Evolutionary conservation across 1,140 invertebrate species (phyloP).

Genomic region (Cardiocondyla obscurior): DNA sequence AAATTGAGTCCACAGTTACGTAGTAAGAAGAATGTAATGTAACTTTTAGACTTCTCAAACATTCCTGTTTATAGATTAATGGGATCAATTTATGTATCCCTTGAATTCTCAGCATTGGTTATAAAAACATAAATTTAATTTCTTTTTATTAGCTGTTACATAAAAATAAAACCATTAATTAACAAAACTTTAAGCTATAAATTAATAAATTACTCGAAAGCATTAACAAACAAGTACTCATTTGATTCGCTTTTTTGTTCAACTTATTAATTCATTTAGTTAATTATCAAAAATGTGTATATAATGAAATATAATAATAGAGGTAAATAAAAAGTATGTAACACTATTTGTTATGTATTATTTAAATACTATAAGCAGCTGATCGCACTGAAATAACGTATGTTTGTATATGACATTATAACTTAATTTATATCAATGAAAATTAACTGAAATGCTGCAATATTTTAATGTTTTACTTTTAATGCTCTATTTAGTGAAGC

Average conservation of each 20-base stretch:
- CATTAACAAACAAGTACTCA: not conserved
- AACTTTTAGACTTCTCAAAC: slow-evolving; percentile 63
- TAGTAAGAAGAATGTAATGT: slow-evolving; percentile 77
- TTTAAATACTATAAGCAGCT: slow-evolving; percentile 29
- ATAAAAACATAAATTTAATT: slow-evolving; percentile 47
- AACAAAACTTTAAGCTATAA: slow-evolving; percentile 32
- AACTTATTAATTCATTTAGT: not conserved
- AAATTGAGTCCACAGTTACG: slow-evolving; percentile 69
- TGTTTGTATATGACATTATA: not conserved
- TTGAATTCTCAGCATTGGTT: slow-evolving; percentile 39
- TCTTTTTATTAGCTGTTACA: slow-evolving; percentile 19
- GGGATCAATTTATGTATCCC: slow-evolving; percentile 14
- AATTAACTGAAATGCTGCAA: not conserved
- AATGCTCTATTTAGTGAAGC: not conserved
- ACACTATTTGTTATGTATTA: not conserved
- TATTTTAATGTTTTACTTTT: slow-evolving; percentile 3
- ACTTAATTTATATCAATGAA: slow-evolving; percentile 16
- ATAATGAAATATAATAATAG: not conserved
- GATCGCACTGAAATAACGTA: slow-evolving; percentile 25
- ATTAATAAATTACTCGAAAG: slow-evolving; percentile 23
- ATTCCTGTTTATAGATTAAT: slow-evolving; percentile 10
- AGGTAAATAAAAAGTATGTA: slow-evolving; percentile 1
- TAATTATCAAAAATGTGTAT: not conserved
- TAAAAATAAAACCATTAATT: slow-evolving; percentile 6
- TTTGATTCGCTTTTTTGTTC: slow-evolving; percentile 8